phyloP scores from a whole-genome alignment of 2,888 invertebrate species.

The Diloba caeruleocephala region DNA sequence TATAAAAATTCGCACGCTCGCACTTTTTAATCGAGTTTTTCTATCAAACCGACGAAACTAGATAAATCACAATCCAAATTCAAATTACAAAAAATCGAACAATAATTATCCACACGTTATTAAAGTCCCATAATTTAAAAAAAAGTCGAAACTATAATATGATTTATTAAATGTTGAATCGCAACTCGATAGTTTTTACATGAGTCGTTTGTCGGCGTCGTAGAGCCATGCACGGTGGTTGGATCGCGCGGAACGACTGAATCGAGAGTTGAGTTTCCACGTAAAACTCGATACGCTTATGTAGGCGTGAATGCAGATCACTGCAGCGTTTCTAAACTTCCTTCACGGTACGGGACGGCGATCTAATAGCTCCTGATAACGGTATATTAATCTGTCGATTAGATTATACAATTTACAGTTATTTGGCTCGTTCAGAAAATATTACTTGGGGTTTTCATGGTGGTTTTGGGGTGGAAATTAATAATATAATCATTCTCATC shows the following conservation, averaged over 20 bases:
- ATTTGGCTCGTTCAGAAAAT: too few species aligned
- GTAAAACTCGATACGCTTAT: background rate
- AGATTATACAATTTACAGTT: too few species aligned
- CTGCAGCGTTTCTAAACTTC: conserved; percentile 36
- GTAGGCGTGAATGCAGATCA: conserved; percentile 40
- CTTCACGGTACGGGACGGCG: background rate
- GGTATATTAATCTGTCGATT: too few species aligned
- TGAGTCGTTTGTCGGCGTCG: conserved; percentile 16
- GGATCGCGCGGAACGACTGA: conserved; percentile 49
- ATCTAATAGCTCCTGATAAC: too few species aligned
- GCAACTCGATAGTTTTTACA: conserved; percentile 41
- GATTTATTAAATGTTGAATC: conserved; percentile 24
- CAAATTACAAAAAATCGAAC: background rate
- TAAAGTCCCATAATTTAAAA: background rate
- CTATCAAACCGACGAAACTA: conserved; percentile 10
- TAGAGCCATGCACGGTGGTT: conserved; percentile 46
- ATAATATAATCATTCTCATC: too few species aligned
- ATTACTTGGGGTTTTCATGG: too few species aligned
- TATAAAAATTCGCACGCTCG: background rate
- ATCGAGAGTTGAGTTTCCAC: conserved; percentile 10
- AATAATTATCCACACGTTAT: conserved; percentile 1
- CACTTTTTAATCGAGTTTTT: conserved; percentile 8
- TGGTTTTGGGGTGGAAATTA: too few species aligned
- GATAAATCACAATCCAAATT: conserved; percentile 2
- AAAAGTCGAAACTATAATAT: background rate